phyloP scores from a whole-genome alignment of 2,797 vertebrate species.

The Poecilia picta region DNA sequence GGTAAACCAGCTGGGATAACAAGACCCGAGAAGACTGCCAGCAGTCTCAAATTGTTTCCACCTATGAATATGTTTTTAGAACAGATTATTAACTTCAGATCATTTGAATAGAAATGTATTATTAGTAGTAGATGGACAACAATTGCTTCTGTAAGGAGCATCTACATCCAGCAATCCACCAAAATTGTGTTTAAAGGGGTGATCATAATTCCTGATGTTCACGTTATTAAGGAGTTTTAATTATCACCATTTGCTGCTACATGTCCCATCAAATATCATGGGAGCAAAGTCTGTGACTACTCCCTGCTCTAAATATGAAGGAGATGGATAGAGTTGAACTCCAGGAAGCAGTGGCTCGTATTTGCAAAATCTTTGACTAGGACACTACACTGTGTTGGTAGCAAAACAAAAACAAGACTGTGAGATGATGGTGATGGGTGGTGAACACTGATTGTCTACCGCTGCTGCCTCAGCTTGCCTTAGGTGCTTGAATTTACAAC shows the following conservation, averaged over 20 bases:
- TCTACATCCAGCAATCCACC: not conserved
- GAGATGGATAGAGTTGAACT: not conserved
- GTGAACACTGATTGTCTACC: slow-evolving; percentile 1
- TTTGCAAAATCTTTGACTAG: slow-evolving; percentile 5
- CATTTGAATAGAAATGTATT: not conserved
- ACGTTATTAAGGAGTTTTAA: not conserved
- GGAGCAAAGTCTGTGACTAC: not conserved
- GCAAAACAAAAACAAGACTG: not conserved
- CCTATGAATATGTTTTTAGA: not conserved
- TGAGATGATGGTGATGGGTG: not conserved
- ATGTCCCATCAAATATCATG: not conserved
- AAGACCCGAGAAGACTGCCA: not conserved
- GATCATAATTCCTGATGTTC: not conserved
- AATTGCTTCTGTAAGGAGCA: not conserved
- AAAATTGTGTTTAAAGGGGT: not conserved
- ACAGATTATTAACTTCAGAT: not conserved
- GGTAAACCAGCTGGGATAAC: not conserved
- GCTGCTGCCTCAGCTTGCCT: not conserved
- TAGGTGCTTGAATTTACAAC: not conserved
- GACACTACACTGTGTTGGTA: not conserved
- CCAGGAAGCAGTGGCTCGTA: not conserved
- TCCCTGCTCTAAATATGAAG: not conserved
- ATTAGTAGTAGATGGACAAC: not conserved
- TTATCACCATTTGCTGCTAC: not conserved
- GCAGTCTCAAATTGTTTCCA: not conserved